Evolutionary conservation across 2,888 invertebrate species (phyloP), one percentile per base, ranked within the genome.

Genomic region (Marasmarcha lunaedactyla): DNA sequence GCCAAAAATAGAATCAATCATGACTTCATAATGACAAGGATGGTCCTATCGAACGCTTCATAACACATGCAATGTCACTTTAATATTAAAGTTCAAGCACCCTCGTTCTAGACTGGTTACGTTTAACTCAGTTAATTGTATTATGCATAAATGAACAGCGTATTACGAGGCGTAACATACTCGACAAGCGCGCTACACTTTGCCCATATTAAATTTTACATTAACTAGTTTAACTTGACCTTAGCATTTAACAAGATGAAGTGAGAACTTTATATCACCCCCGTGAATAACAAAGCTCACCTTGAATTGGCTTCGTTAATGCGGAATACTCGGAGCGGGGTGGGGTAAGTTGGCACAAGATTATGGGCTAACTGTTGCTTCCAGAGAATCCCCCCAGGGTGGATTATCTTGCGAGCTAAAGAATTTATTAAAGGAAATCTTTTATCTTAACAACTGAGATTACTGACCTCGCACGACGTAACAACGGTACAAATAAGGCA

Each of bases 281-380:
- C 13, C 36, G 27, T 36, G 38, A 38, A 38, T 36, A 42, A 42
- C 39, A 38, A 14, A 40, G 48, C 36, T 47, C 50, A 35, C 14
- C 12, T 30, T 46, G 43, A 39, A 46, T 35, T 41, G 51, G 49
- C 46, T 44, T 39, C 37, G 37, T 47, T 46, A 37, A 50, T 43
- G 48, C 46, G 45, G 38, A 36, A 46, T 49, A 48, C 49, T 40
- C 39, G 41, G 47, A 51, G 37, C 30, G 33, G 38, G 46, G 48
- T 49, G 47, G 50, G 52, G 51, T 30, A 30, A 49, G 42, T 46
- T 46, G 51, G 48, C 51, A 43, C 41, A 44, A 51, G 55, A 59
- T 66, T 61, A 70, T 59, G 55, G 61, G 59, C 68, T 60, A 74
- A 68, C 74, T 74, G 76, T 76, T 76, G 76, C 76, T 64, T 52